Base-by-base conservation (phyloP, 2,113 vertebrate genomes). In the Sarotherodon lohbergeri region DNA sequence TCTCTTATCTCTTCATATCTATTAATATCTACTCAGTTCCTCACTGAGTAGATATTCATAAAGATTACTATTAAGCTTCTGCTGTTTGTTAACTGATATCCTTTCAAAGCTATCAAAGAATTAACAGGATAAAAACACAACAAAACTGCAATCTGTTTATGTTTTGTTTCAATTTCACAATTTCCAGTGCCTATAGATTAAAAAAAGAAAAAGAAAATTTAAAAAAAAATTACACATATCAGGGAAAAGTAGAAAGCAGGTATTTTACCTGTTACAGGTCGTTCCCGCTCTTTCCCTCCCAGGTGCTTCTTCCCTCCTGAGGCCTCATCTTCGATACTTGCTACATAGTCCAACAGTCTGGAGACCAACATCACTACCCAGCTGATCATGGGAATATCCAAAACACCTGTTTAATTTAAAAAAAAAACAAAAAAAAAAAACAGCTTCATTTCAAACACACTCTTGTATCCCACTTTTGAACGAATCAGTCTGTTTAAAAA, bases 281-380 rank as follows among this genome's bases (percentile, higher is more conserved):
- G 96, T 80, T 99, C 99, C 19, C 98, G 95, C 34, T 99, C 99
- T 96, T 99, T 99, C 84, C 97, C 97, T 90, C 96, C 98, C 55
- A 99, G 96, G 93, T 97, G 97, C 90, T 99, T 99, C 96, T 99
- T 99, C 80, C 97, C 96, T 63, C 97, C 96, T 27, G 97, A 95
- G 66, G 98, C 97, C 95, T 99, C 99, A 87, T 99, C 99, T 96
- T 99, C 99, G 68, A 98, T 98, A 71, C 97, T 99, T 92, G 98
- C 97, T 54, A 99, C 99, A 14, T 98, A 99, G 95, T 99, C 98
- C 90, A 99, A 88, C 27, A 99, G 96, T 71, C 99, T 97, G 81
- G 99, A 99, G 71, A 99, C 97, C 93, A 99, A 93, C 99, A 99
- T 99, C 88, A 99, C 98, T 57, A 99, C 98, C 98, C 99, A 99